Conservation (phyloP, 2,888 invertebrate genomes). For the Troglohyphantes excavatus region DNA sequence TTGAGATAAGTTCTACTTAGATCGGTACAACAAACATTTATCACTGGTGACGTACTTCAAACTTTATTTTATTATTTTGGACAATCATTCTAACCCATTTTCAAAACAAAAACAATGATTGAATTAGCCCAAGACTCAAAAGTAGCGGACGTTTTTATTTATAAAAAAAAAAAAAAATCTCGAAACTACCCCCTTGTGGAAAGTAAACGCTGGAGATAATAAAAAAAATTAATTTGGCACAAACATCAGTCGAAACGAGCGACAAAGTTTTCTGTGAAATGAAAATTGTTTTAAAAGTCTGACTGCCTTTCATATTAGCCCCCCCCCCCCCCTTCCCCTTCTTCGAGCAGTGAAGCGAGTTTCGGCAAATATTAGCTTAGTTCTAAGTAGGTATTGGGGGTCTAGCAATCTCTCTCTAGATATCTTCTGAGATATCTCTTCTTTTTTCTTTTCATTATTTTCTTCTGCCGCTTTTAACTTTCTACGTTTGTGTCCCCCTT, state of each 20-base stretch:
- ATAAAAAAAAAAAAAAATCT: conserved; percentile 28
- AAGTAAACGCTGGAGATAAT: background rate
- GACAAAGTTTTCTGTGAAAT: conserved; percentile 57
- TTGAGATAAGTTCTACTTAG: background rate
- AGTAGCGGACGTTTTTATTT: background rate
- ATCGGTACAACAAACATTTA: conserved; percentile 34
- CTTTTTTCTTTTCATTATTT: conserved; percentile 23
- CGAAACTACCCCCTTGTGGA: background rate
- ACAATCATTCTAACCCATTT: background rate
- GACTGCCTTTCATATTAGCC: conserved; percentile 64
- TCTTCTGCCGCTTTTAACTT: conserved; percentile 22
- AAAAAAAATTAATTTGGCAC: conserved; percentile 44
- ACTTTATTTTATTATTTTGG: background rate
- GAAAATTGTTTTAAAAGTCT: conserved; percentile 77
- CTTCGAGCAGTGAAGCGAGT: conserved; percentile 26
- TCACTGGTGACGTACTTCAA: background rate
- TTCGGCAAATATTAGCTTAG: conserved; percentile 72
- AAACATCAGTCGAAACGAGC: conserved; percentile 41
- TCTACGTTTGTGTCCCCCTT: conserved; percentile 35
- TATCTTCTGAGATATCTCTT: conserved; percentile 56
- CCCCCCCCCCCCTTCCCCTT: too few species aligned
- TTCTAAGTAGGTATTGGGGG: conserved; percentile 54
- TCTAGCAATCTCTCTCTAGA: conserved; percentile 31
- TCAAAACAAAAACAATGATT: background rate
- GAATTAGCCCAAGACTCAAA: background rate